Conservation (phyloP, 1,140 invertebrate species). For the Drosophila lacertosa region DNA sequence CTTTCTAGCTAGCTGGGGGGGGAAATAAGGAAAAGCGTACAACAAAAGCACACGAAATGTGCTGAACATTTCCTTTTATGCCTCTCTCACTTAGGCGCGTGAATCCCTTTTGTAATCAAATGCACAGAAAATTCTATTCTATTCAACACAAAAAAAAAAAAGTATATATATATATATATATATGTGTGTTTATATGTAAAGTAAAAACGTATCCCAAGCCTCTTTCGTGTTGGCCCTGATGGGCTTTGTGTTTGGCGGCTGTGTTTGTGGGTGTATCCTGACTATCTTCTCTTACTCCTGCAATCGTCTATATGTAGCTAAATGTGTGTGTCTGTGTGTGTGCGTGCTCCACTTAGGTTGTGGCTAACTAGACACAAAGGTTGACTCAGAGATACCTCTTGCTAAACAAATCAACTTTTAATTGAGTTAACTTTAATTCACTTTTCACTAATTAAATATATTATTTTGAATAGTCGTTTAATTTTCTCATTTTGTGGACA, state of each 20-base stretch:
- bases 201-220: conserved; percentile 57
- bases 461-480: no score
- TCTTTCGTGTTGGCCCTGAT: conserved; percentile 71
- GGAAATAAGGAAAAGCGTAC: no score
- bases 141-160: conserved; percentile 53
- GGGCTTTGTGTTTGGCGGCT: conserved; percentile 65
- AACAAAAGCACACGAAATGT: conserved; percentile 58
- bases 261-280: conserved; percentile 32
- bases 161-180: neutral
- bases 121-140: conserved; percentile 78
- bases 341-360: conserved; percentile 64
- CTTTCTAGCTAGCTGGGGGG: neutral
- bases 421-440: no score
- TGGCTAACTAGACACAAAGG: neutral
- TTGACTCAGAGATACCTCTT: conserved; percentile 1
- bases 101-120: conserved; percentile 80
- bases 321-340: conserved; percentile 18
- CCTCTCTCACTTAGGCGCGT: conserved; percentile 66
- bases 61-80: conserved; percentile 60
- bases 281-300: conserved; percentile 23
- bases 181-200: conserved; percentile 11
- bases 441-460: no score
- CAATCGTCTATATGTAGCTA: conserved; percentile 22
- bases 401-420: no score
- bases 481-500: no score